Evolutionary conservation across 2,113 vertebrate species (phyloP), one percentile per base, ranked within the genome.

Genomic region (Lampris incognitus): DNA sequence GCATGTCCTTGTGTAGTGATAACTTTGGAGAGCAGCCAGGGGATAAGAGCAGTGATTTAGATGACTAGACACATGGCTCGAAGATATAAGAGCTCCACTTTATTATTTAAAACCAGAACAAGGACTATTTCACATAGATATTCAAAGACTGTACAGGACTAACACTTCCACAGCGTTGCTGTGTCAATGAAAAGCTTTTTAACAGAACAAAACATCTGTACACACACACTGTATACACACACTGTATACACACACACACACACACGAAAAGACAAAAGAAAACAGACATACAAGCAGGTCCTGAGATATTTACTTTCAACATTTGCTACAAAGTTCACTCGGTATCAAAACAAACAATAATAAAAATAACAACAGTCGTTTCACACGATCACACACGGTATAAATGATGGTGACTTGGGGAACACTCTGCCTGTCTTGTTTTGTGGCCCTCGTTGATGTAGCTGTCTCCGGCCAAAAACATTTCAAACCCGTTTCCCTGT

Each of bases 51-150:
- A 72, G 42, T 79, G 77, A 64, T 76, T 72, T 80, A 69, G 71
- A 69, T 81, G 73, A 72, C 49, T 44, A 58, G 38, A 76, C 60
- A 72, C 55, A 73, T 38, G 49, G 24, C 41, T 85, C 49, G 79
- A 66, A 74, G 60, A 70, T 79, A 59, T 52, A 61, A 79, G 63
- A 82, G 71, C 51, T 77, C 70, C 9, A 11, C 51, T 93, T 92
- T 93, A 92, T 91, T 92, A 62, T 66, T 62, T 24, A 66, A 84
- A 82, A 60, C 63, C n/a, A 79, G 11, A 82, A 58, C 41, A 63
- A 62, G 9, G 39, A 51, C 48, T 40, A n/a, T 48, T 70, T 39
- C 50, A 49, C 8, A 50, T 10, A 37, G 57, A 66, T 42, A 72
- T 77, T 87, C 60, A 59, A 67, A 55, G n/a, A 59, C 9, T 67